Evolutionary conservation across 2,113 vertebrate species (phyloP).

Genomic region (Rhea americana): DNA sequence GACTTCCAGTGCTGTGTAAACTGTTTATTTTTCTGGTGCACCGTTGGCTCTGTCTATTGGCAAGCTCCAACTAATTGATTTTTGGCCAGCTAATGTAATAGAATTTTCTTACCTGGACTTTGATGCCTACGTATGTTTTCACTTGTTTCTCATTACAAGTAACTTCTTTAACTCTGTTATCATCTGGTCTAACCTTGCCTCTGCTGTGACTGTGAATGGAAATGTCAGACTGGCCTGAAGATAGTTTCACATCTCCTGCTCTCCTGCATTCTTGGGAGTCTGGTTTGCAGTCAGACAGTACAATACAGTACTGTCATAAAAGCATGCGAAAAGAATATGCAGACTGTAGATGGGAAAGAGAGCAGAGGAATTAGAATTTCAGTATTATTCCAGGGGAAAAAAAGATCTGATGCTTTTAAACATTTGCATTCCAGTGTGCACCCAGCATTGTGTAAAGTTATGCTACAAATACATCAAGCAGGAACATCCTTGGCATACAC

Average conservation of each 20-base stretch:
- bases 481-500: neutral
- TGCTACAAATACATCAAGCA: neutral
- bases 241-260: neutral
- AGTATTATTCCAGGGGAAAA: neutral
- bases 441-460: neutral
- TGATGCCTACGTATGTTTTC: neutral
- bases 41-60: constrained; percentile 31
- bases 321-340: neutral
- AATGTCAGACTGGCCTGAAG: neutral
- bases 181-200: constrained; percentile 8
- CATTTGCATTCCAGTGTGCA: neutral
- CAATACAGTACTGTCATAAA: neutral
- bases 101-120: constrained; percentile 6
- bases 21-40: constrained; percentile 54
- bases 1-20: constrained; percentile 26
- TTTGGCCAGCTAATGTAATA: constrained; percentile 3
- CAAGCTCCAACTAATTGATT: neutral
- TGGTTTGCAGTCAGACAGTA: neutral
- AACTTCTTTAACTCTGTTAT: neutral
- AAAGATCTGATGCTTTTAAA: neutral
- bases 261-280: neutral
- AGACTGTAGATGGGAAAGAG: neutral
- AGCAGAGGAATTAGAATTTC: neutral
- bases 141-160: neutral
- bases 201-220: constrained; percentile 1